Evolutionary conservation across 2,113 vertebrate genomes (phyloP).

Genomic region (Pollimyrus isidori): DNA sequence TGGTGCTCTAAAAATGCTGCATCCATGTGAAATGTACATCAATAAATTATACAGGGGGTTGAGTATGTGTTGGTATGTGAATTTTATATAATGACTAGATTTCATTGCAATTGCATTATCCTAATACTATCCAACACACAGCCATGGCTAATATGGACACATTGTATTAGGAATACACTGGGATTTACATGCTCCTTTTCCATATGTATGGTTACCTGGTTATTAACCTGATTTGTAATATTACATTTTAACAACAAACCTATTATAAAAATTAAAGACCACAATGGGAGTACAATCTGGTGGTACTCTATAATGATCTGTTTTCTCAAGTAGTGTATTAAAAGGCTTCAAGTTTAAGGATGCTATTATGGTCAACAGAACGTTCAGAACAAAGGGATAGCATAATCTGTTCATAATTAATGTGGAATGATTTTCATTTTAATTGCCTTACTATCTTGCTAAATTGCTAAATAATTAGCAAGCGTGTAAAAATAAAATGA

Average conservation of each 20-base stretch:
- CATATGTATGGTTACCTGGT: too few relatives aligned
- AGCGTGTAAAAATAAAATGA: neutral
- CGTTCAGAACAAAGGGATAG: neutral
- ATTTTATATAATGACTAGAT: neutral
- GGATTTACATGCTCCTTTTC: neutral
- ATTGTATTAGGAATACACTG: neutral
- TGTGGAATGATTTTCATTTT: neutral
- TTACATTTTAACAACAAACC: neutral
- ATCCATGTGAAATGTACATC: neutral
- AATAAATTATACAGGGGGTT: neutral
- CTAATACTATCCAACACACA: neutral
- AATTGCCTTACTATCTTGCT: neutral
- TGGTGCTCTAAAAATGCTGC: neutral
- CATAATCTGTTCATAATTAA: neutral
- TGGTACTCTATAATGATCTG: neutral
- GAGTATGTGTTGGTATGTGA: neutral
- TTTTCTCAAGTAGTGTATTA: neutral
- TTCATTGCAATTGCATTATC: neutral
- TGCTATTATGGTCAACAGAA: neutral
- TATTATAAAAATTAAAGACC: neutral
- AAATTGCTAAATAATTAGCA: neutral
- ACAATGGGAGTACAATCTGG: neutral
- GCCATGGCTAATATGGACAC: neutral
- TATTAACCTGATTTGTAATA: neutral
- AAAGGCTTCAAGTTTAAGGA: neutral